Evolutionary conservation across 2,113 vertebrate genomes (phyloP), one percentile per base, ranked within the genome.

Genomic region (Epinephelus cyanopodus): DNA sequence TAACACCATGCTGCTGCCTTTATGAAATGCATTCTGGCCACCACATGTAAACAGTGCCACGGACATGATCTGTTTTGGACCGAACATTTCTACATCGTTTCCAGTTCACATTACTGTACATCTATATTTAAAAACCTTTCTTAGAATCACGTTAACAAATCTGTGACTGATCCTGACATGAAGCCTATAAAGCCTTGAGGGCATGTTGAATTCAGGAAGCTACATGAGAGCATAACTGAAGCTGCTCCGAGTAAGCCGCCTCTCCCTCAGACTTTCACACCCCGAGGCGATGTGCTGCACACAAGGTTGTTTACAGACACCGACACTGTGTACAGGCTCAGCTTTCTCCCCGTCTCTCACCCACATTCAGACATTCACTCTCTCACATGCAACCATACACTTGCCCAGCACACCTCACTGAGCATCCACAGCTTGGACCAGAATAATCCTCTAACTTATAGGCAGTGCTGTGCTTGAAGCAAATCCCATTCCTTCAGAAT

Each of bases 301-400:
- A 92, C 89, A 89, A 86, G 89, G 74, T 92, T 92, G 91, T 93
- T 93, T 92, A 93, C 91, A 86, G 81, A 77, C 77, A 77, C 74
- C 47, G 62, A 83, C 83, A 66, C 78, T 84, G 74, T 84, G 82
- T 77, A 68, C 78, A 80, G 50, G 63, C 85, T 81, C 50, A 87
- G 80, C 69, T 70, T 71, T 74, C 75, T 82, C 72, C 81, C 81
- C 83, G 58, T 86, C 83, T 81, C 82, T 90, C 82, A 89, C 81
- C 75, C 82, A 84, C 87, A 76, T 81, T 64, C 42, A 70, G 72
- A 83, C 77, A 14, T 62, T 82, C 85, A 77, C 83, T 89, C 75
- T 60, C 84, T 84, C 70, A 62, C 54, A 82, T 67, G 82, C 82
- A 82, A 74, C 79, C 81, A 60, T 70, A 81, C 27, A 76, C 83